Evolutionary conservation across 1,140 invertebrate species (phyloP).

Genomic region (Pollicipes pollicipes): DNA sequence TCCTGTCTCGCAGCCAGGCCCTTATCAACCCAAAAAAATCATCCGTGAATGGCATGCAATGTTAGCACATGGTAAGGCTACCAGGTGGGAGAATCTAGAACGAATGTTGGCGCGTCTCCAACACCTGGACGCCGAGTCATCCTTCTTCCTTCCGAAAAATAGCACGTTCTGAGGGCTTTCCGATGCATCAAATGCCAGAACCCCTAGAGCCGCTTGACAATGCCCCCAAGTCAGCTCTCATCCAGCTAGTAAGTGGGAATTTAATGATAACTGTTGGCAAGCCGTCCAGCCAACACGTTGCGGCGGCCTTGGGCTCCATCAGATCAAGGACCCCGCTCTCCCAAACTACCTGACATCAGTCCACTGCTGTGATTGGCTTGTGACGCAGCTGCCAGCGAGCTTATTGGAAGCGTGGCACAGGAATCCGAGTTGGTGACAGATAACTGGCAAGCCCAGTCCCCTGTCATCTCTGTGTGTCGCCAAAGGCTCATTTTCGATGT

Average conservation of each 20-base stretch:
- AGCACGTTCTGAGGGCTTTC: not conserved
- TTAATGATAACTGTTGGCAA: not conserved
- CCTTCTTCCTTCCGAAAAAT: not conserved
- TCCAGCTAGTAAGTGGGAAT: not conserved
- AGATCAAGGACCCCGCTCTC: not conserved
- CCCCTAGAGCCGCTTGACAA: not conserved
- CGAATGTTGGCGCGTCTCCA: not conserved
- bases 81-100: not conserved
- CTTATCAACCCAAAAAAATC: too few species aligned
- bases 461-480: too few species aligned
- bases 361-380: not conserved
- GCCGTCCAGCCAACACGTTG: not conserved
- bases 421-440: not conserved
- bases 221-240: not conserved
- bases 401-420: not conserved
- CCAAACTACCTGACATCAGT: not conserved
- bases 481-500: too few species aligned
- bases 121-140: not conserved
- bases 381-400: not conserved
- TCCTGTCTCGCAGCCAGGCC: too few species aligned
- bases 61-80: too few species aligned
- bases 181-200: not conserved
- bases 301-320: not conserved
- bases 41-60: too few species aligned
- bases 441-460: not conserved